These are phyloP conservation scores for Aphelenchoides besseyi DNA, from an alignment of 1,140 invertebrate genomes.

Conservation along the genomic window DNA sequence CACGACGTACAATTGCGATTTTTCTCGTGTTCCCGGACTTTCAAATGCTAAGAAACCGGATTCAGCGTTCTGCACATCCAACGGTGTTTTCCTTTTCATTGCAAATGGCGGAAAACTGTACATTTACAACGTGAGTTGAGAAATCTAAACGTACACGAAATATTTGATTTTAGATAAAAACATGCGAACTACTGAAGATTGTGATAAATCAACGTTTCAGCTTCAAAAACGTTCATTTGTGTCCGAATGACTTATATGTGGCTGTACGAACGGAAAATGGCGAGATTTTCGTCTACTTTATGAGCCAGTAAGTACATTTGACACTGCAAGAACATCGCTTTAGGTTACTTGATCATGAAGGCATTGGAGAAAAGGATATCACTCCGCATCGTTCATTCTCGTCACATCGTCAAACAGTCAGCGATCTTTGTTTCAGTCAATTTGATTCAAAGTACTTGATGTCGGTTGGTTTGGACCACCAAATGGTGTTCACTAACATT, in stretches of 20 bases:
- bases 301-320: neutral
- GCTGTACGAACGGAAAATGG: neutral
- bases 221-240: neutral
- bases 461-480: slow-evolving; percentile 6
- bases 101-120: neutral
- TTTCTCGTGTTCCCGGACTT: neutral
- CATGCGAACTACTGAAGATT: neutral
- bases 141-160: too few relatives aligned
- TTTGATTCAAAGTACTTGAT: neutral
- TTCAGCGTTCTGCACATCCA: neutral
- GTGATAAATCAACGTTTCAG: neutral
- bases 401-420: neutral
- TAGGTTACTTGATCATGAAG: too few relatives aligned
- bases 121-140: neutral
- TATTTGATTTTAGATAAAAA: slow-evolving; percentile 8
- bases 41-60: neutral
- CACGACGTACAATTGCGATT: neutral
- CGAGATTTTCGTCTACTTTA: neutral
- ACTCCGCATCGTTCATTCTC: neutral
- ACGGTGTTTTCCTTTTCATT: neutral
- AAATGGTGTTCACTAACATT: neutral
- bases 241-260: slow-evolving; percentile 3
- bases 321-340: too few relatives aligned
- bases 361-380: neutral
- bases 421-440: neutral